phyloP scores from a whole-genome alignment of 2,113 vertebrate species.

The Asarcornis scutulata region DNA sequence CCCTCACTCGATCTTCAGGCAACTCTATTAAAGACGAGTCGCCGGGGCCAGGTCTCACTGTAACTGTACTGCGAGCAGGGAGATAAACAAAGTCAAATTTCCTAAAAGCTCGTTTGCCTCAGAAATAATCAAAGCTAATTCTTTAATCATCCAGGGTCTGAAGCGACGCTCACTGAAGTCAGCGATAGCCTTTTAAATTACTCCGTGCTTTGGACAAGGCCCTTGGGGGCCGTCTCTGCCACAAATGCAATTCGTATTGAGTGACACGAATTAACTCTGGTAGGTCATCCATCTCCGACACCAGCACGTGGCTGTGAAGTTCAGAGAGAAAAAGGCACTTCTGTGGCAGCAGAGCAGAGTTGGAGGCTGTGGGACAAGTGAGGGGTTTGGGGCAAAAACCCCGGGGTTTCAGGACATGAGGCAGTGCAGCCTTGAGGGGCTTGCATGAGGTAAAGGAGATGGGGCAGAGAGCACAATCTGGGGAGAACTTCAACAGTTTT shows the following conservation, averaged over 20 bases:
- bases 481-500: not conserved
- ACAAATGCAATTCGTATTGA: not conserved
- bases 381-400: not conserved
- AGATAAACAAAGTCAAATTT: not conserved
- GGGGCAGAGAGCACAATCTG: too few relatives aligned
- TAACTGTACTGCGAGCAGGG: not conserved
- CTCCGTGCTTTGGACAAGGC: not conserved
- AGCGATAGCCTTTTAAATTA: not conserved
- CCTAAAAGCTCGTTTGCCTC: not conserved
- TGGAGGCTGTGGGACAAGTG: not conserved
- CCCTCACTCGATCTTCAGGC: not conserved
- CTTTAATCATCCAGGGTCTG: not conserved
- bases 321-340: not conserved
- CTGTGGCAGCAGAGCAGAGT: not conserved
- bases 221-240: not conserved
- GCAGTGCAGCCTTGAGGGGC: not conserved
- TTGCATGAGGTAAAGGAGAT: not conserved
- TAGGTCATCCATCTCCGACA: not conserved
- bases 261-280: not conserved
- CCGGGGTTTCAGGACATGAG: not conserved
- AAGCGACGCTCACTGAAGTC: not conserved
- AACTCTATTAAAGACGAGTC: not conserved
- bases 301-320: fast-evolving
- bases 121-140: not conserved
- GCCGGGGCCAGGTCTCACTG: not conserved